Base-by-base conservation (phyloP, 2,797 vertebrate genomes). In the Phrynocephalus guinanensis region DNA sequence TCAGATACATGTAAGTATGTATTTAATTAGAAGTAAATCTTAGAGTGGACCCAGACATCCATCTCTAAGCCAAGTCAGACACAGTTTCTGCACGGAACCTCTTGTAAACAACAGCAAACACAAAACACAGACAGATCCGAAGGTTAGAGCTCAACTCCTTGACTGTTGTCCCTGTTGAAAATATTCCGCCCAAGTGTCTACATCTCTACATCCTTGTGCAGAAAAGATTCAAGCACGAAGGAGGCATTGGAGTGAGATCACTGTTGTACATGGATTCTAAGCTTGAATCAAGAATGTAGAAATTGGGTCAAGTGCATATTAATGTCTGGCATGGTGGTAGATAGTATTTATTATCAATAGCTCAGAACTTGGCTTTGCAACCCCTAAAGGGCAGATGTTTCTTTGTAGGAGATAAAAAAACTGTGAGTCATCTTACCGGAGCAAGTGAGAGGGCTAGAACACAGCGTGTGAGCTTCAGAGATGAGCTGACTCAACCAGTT, bases 1-100 rank as follows among this genome's bases (percentile, higher is more conserved):
- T 91, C 91, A 91, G 92, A 91, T 24, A 77, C 84, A 67, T 79
- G 66, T 86, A 86, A 82, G 67, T 78, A 79, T 79, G 83, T 18
- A 48, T 88, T 92, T 91, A 84, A 92, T 92, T 93, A 92, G 78
- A 95, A 95, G 84, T 50, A 81, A 67, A 26, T 86, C 80, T 90
- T 88, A 78, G n/a, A 81, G 78, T 48, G 52, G 63, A 56, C 87
- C 28, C 73, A 89, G 63, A 85, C 85, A 88, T 68, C 33, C 67
- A 60, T 79, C 70, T 89, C 82, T 38, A 87, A 87, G 83, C 90
- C 50, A 4, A 70, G 79, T 91, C 89, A 90, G 80, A 72, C 91
- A 85, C 75, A 52, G 76, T 87, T 77, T 83, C 82, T 66, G n/a
- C 28, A 79, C 76, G 88, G 89, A 88, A 93, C 89, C 44, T 60